Base-by-base conservation (phyloP, 2,888 invertebrate species). In the Sceliomorpha sp. region DNA sequence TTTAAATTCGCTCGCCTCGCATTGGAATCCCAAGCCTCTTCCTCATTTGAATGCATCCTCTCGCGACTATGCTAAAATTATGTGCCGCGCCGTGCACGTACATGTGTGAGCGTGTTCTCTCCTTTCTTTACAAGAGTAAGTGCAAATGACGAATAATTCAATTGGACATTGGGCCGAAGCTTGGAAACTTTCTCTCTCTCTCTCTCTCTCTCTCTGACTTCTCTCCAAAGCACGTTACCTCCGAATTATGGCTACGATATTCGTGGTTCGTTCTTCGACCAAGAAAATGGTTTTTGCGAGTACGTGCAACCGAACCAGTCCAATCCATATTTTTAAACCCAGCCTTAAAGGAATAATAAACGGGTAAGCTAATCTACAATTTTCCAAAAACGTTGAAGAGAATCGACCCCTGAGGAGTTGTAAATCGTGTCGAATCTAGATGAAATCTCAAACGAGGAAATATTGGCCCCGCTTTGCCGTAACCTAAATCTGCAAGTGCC, bases 1-100 rank as follows among this genome's bases (percentile, higher is more conserved):
- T 69, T 69, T 69, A 69, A 69, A 58, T 63, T 58, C 56, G 62
- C 29, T 31, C 20, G 45, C 1, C 8, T 50, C 31, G 26, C 48
- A 68, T 60, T 50, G 67, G 50, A 68, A 60, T 68, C 44, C 44
- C 36, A 36, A 56, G 50, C 32, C 37, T 63, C 40, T 69, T 69
- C 42, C 48, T 63, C 42, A 34, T 62, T 50, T 37, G 44, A 50
- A 48, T 60, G 60, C 60, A 67, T 51, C 51, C 40, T 58, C 58
- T 45, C 45, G 36, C 51, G 34, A 34, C 27, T 20, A 7, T 44
- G 64, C 50, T 56, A 56, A 58, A 64, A 56, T 56, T 64, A 50
- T 36, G 20, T 48, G 48, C 44, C 14, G 31, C 37, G 29, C 42
- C n/a, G n/a, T 26, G 13, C 42, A 58, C 44, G 45, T 14, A 17